Evolutionary conservation across 1,140 invertebrate genomes (phyloP).

Genomic region (Zaprionus ghesquierei): DNA sequence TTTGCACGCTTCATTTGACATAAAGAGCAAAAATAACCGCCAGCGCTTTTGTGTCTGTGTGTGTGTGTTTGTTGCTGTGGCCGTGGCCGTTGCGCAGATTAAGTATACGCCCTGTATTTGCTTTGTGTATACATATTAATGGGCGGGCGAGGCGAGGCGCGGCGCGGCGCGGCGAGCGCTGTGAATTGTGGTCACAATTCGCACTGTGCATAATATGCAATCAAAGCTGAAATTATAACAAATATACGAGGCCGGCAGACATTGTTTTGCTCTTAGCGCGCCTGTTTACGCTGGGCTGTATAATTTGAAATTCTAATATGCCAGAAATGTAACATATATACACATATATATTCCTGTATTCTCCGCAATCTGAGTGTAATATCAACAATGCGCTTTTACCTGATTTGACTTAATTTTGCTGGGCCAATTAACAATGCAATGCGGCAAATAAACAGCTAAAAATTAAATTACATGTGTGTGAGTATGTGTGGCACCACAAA

Average conservation of each 20-base stretch:
- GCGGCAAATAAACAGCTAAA: neutral
- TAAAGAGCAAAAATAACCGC: slow-evolving; percentile 74
- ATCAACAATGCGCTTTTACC: neutral
- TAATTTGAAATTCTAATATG: neutral
- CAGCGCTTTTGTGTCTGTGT: slow-evolving; percentile 30
- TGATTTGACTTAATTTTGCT: neutral
- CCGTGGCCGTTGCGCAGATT: slow-evolving; percentile 41
- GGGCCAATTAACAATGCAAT: slow-evolving; percentile 6
- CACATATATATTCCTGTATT: neutral
- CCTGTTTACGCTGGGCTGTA: neutral
- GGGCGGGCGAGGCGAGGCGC: neutral
- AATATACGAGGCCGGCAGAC: neutral
- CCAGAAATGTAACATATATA: neutral
- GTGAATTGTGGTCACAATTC: slow-evolving; percentile 12
- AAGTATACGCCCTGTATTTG: slow-evolving; percentile 68
- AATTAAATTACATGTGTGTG: neutral
- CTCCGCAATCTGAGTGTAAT: neutral
- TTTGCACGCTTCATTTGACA: slow-evolving; percentile 78
- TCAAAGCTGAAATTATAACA: slow-evolving; percentile 29
- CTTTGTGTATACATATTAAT: slow-evolving; percentile 50
- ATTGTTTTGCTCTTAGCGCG: slow-evolving; percentile 10
- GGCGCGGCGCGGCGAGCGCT: neutral
- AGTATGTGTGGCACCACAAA: neutral
- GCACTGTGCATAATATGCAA: slow-evolving; percentile 39
- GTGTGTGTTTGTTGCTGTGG: neutral